Evolutionary conservation across 2,888 invertebrate species (phyloP).

Genomic region (Seira ritae): DNA sequence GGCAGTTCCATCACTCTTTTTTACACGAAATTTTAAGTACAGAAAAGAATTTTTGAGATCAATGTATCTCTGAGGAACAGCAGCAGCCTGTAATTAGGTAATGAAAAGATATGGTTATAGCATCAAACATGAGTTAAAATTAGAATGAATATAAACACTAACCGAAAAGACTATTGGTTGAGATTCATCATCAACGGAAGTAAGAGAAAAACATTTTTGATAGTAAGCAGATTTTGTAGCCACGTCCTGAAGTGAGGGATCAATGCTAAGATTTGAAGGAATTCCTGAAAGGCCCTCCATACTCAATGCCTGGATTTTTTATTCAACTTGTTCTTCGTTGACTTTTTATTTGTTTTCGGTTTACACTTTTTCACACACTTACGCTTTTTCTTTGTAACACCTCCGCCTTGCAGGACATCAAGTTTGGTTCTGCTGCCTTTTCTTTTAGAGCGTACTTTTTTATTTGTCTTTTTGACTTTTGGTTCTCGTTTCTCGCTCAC

Average conservation of each 20-base stretch:
- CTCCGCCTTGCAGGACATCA: slow-evolving; percentile 11
- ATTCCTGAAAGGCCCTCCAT: slow-evolving; percentile 20
- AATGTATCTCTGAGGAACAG: slow-evolving; percentile 2
- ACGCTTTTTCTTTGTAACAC: slow-evolving; percentile 13
- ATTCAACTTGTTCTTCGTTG: not conserved
- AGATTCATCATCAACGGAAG: slow-evolving; percentile 5
- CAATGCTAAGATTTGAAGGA: not conserved
- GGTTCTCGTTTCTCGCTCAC: not conserved
- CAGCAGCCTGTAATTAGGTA: not conserved
- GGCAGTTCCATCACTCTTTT: not conserved
- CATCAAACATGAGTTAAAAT: not conserved
- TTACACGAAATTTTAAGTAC: slow-evolving; percentile 22
- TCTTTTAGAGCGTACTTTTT: too few relatives aligned
- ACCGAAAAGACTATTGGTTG: slow-evolving; percentile 23
- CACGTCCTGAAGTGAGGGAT: not conserved
- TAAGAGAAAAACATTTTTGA: slow-evolving; percentile 18
- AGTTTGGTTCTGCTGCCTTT: not conserved
- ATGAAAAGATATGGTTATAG: not conserved
- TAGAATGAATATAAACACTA: not conserved
- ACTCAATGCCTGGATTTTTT: not conserved
- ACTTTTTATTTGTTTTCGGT: not conserved
- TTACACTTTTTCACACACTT: slow-evolving; percentile 11
- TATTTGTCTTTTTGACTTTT: not conserved
- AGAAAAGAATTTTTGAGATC: slow-evolving; percentile 15
- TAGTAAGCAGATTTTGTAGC: not conserved